Base-by-base conservation (phyloP, 1,140 invertebrate genomes). In the Piezodorus guildinii region DNA sequence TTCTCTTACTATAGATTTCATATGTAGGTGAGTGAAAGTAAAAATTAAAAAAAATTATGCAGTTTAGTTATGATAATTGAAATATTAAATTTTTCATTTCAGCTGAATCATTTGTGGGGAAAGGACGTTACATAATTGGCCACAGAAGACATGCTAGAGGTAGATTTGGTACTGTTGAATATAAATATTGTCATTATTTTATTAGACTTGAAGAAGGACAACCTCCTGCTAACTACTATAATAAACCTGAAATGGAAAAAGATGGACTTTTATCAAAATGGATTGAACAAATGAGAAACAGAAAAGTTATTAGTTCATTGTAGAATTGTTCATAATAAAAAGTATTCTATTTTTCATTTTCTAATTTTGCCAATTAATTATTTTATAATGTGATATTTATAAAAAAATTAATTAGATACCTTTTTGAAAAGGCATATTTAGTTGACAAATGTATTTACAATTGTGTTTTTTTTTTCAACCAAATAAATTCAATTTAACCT, bases 191-290 rank as follows among this genome's bases (percentile, higher is more conserved):
- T 67, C 85, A 97, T 75, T 96, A 95, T 73, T 96, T 88, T 79
- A 85, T 97, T 0, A 77, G 86, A 30, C 76, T 98, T 34, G 90
- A 95, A 77, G 94, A 98, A 81, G 94, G 94, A 12, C 80, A 80
- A 71, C 94, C 94, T 65, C 94, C 94, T n/a, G 74, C 82, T 73
- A 93, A 91, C 73, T 86, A 92, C 72, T 79, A 85, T 69, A 78
- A 77, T 49, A 78, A 77, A 27, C 73, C 78, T 64, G 79, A 81
- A n/a, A 78, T 81, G 65, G 81, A 82, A 67, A 85, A 86, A 0
- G 79, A 87, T 66, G 76, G 91, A 73, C 77, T 86, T 71, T 76
- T 94, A 9, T 77, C 89, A 54, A 75, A 85, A 58, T 94, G 86
- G 83, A 69, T 92, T 65, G 70, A 83, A 25, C 69, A 82, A 70